Conservation (phyloP, 2,888 invertebrate genomes). For the Caenorhabditis sp. region DNA sequence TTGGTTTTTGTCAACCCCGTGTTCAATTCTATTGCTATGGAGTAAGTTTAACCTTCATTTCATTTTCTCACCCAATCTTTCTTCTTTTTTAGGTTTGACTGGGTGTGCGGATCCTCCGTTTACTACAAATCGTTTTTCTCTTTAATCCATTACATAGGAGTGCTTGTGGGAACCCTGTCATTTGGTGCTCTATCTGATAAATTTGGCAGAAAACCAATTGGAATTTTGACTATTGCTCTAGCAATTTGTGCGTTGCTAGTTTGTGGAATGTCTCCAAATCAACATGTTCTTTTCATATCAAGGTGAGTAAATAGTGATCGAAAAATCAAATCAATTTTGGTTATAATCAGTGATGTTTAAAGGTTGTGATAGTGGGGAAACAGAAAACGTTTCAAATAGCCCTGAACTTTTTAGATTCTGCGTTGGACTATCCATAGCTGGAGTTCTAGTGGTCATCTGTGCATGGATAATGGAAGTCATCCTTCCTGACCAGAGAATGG, state of each 20-base stretch:
- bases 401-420: conserved; percentile 61
- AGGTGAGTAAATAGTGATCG: not conserved
- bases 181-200: conserved; percentile 71
- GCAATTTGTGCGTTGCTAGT: conserved; percentile 45
- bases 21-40: conserved; percentile 72
- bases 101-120: conserved; percentile 73
- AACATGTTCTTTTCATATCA: not conserved
- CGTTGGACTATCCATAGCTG: conserved; percentile 72
- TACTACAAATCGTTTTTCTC: conserved; percentile 66
- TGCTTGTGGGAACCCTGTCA: conserved; percentile 69
- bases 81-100: conserved; percentile 70
- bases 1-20: conserved; percentile 14
- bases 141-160: conserved; percentile 71
- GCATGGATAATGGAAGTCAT: conserved; percentile 79
- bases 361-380: not conserved
- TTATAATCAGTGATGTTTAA: not conserved
- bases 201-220: conserved; percentile 65
- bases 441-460: conserved; percentile 76
- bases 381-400: not conserved
- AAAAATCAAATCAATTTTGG: not conserved
- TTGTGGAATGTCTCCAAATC: conserved; percentile 20
- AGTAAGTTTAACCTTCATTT: conserved; percentile 36
- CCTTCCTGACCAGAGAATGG: conserved; percentile 77
- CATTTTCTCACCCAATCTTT: too few species aligned
- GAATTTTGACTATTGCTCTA: conserved; percentile 61